Percentiles rank a stretch among this genome's conserved stretches.
phyloP scores from a whole-genome alignment of 2,888 invertebrate genomes.

The Gastracanthus pulcherrimus region DNA sequence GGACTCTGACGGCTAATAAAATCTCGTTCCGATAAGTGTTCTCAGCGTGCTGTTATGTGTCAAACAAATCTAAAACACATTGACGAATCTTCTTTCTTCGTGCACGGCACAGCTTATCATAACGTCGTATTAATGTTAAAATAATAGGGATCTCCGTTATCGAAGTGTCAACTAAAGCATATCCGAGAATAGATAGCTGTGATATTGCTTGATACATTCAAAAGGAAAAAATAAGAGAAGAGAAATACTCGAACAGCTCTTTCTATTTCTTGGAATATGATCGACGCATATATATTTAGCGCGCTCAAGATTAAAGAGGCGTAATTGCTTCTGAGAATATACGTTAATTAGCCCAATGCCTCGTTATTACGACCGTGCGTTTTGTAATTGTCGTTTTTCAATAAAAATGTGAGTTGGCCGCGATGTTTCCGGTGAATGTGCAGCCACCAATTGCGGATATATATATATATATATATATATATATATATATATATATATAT shows the following conservation, averaged over 20 bases:
- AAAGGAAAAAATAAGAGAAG: neutral
- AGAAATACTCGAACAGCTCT: neutral
- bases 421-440: conserved; percentile 33
- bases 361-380: conserved; percentile 25
- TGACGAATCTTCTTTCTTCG: too few relatives aligned
- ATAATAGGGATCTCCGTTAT: too few relatives aligned
- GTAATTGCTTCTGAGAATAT: conserved; percentile 41
- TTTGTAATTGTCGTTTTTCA: conserved; percentile 42
- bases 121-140: too few relatives aligned
- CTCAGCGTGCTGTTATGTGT: too few relatives aligned
- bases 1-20: too few relatives aligned
- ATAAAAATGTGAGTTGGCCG: conserved; percentile 5
- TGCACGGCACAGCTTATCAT: too few relatives aligned
- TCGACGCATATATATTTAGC: conserved; percentile 25
- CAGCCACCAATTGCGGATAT: neutral
- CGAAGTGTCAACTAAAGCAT: too few relatives aligned
- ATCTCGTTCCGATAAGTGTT: too few relatives aligned
- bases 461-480: neutral
- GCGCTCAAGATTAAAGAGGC: conserved; percentile 32
- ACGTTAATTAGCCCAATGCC: conserved; percentile 39
- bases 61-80: too few relatives aligned
- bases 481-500: neutral
- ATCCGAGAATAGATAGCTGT: too few relatives aligned
- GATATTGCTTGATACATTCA: neutral
- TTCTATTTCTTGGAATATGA: neutral